A percentile compares a stretch with the other conserved stretches of the same genome.
These are phyloP conservation scores for Chelon auratus DNA, from an alignment of 2,797 vertebrate species.

Conservation along the genomic window DNA sequence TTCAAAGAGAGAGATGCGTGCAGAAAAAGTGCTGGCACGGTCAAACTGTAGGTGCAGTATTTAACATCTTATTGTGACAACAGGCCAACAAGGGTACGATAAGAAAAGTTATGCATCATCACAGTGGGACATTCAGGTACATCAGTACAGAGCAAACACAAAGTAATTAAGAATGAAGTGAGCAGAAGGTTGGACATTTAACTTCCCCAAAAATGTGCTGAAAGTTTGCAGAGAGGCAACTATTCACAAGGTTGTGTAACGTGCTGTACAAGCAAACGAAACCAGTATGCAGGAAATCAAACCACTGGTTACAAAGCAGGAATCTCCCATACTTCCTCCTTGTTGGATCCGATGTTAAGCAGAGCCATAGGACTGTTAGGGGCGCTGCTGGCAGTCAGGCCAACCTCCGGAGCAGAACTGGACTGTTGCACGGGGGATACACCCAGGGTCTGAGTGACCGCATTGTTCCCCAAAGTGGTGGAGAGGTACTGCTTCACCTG, in stretches of 20 bases:
- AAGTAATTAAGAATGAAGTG: conserved; percentile 66
- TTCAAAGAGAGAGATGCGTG: conserved; percentile 41
- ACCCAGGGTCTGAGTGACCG: conserved; percentile 85
- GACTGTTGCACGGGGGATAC: conserved; percentile 81
- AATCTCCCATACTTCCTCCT: conserved; percentile 88
- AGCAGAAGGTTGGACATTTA: conserved; percentile 44
- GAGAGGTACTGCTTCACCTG: conserved; percentile 95
- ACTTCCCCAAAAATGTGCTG: conserved; percentile 56
- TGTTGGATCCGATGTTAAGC: conserved; percentile 91
- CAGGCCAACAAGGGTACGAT: conserved; percentile 63
- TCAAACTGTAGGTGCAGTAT: conserved; percentile 75
- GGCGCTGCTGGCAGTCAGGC: conserved; percentile 80
- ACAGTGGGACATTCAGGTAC: conserved; percentile 48
- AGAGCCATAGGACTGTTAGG: conserved; percentile 93
- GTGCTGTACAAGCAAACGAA: conserved; percentile 40
- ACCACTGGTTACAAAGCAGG: conserved; percentile 22
- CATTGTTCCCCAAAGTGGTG: conserved; percentile 89
- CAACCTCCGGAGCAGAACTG: conserved; percentile 83
- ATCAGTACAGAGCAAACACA: conserved; percentile 64
- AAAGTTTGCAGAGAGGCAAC: conserved; percentile 26
- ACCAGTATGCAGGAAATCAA: conserved; percentile 19
- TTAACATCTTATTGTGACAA: conserved; percentile 79
- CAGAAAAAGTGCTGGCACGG: conserved; percentile 38
- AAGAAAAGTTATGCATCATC: conserved; percentile 54
- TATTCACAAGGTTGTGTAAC: conserved; percentile 44